Conservation (phyloP, 2,113 vertebrate genomes). For the Mastomys coucha region DNA sequence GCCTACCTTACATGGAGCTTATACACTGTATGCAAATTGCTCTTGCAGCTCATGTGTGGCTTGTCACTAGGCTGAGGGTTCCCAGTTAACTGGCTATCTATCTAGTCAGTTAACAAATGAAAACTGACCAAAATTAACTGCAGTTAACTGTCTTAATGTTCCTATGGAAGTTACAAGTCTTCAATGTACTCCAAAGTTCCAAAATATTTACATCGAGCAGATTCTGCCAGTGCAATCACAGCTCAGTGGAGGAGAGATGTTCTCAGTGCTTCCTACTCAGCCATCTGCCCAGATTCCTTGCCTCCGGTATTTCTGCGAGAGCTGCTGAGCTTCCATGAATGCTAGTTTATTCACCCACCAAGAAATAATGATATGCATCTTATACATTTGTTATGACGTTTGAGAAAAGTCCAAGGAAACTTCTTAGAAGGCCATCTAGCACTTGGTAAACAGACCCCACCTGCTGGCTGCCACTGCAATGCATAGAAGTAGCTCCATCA, state of each 20-base stretch:
- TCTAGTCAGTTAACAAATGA: background rate
- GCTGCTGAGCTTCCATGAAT: background rate
- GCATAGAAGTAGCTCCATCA: background rate
- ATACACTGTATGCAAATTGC: background rate
- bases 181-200: background rate
- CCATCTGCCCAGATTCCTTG: background rate
- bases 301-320: background rate
- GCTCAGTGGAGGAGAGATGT: background rate
- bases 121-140: background rate
- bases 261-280: background rate
- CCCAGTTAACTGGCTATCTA: too few relatives aligned
- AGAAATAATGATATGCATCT: background rate
- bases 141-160: background rate
- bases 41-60: background rate
- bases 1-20: background rate
- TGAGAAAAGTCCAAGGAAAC: background rate
- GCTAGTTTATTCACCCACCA: background rate
- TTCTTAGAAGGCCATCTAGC: background rate
- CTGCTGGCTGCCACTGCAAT: background rate
- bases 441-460: background rate
- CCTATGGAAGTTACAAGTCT: background rate
- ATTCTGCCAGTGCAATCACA: background rate
- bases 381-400: background rate
- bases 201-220: constrained; percentile 20
- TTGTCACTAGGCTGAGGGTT: background rate